phyloP scores from a whole-genome alignment of 2,888 invertebrate genomes.

The Agrilus cyanescens region DNA sequence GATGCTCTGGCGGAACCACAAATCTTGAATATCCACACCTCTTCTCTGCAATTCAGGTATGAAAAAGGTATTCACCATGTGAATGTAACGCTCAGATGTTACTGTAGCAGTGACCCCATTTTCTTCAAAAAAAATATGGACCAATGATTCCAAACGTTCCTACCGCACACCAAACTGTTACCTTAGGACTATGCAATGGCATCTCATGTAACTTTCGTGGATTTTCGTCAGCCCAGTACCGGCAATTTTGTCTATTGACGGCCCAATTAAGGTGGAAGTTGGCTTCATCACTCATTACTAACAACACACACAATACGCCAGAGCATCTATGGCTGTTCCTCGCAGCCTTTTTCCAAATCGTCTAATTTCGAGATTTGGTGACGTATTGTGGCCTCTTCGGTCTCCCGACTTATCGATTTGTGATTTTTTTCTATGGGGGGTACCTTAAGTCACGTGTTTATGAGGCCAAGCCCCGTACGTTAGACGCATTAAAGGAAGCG shows the following conservation, averaged over 20 bases:
- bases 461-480: no score
- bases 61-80: slow-evolving; percentile 1
- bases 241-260: no score
- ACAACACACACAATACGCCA: background rate
- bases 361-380: background rate
- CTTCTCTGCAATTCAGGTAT: background rate
- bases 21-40: no score
- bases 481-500: no score
- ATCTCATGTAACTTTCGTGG: no score
- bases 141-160: background rate
- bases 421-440: slow-evolving; percentile 2
- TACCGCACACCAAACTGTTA: no score
- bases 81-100: background rate
- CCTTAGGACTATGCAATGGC: no score
- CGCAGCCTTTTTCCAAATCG: background rate
- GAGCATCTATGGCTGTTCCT: background rate
- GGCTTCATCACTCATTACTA: background rate
- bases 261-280: no score
- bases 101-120: background rate
- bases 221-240: no score
- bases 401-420: background rate
- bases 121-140: slow-evolving; percentile 2
- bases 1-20: no score
- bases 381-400: background rate
- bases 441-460: no score